Conservation (phyloP, 2,797 vertebrate species). For the Takifugu ocellatus region DNA sequence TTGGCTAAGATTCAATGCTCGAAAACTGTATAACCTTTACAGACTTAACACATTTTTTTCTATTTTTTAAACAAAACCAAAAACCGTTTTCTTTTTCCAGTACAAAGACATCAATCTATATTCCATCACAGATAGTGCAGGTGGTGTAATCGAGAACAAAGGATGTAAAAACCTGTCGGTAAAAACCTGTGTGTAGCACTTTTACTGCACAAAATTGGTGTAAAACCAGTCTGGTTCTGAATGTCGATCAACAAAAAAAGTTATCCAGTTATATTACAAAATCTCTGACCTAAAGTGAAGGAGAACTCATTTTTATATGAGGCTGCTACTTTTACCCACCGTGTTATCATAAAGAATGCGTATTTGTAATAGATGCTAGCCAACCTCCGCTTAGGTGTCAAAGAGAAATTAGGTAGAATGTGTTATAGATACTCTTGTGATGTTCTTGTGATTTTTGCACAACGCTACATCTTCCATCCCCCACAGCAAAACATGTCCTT, state of each 20-base stretch:
- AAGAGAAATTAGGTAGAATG: conserved; percentile 48
- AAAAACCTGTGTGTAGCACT: conserved; percentile 70
- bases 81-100: conserved; percentile 62
- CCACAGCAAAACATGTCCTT: conserved; percentile 97
- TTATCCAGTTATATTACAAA: too few relatives aligned
- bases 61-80: conserved; percentile 55
- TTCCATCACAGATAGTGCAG: conserved; percentile 73
- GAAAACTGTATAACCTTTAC: conserved; percentile 56
- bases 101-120: conserved; percentile 74
- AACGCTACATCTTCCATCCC: conserved; percentile 77
- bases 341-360: conserved; percentile 46
- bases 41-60: conserved; percentile 67
- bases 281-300: conserved; percentile 33
- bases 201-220: conserved; percentile 64
- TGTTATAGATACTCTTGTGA: conserved; percentile 30
- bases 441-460: conserved; percentile 45
- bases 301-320: conserved; percentile 32
- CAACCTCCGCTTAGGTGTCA: conserved; percentile 70
- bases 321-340: conserved; percentile 31
- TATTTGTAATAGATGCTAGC: conserved; percentile 65
- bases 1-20: conserved; percentile 61
- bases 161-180: conserved; percentile 50
- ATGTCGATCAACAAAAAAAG: too few relatives aligned
- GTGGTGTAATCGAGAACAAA: conserved; percentile 61
- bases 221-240: too few relatives aligned